Base-by-base conservation (phyloP, 2,797 vertebrate species). In the Pangasius mekongensis region DNA sequence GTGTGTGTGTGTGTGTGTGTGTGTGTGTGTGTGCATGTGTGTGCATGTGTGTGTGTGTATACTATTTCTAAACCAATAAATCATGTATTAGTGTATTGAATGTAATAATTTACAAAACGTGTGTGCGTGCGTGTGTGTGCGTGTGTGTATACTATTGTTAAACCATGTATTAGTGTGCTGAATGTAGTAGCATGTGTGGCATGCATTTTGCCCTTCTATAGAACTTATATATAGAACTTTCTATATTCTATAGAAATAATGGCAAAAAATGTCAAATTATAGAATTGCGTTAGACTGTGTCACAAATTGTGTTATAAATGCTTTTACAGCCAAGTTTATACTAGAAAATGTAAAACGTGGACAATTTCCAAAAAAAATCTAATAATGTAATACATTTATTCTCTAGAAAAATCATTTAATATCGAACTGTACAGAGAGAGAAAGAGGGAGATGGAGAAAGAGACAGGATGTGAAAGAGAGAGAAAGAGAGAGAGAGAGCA, bases 351-450 rank as follows among this genome's bases (percentile, higher is more conserved):
- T 24, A 73, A 73, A 73, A 73, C 1, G 9, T 73, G 71, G 20
- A 73, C 7, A 71, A 39, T 22, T 22, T 67, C 33, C 67, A 39
- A 30, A 64, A 60, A 60, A 39, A 71, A 36, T 39, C 33, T 20
- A 20, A 71, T 39, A 20, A 36, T 24, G 20, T n/a, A n/a, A 76
- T 52, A 76, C 73, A 8, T 76, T 76, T 76, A 76, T 52, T 90
- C 56, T 56, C 10, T 36, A 36, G 7, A 36, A 80, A 36, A 36
- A 36, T 81, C 30, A 30, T 33, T 58, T 81, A 36, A 80, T 80
- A 56, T 58, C 1, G 1, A 80, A 27, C 78, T 7, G 30, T 36
- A 5, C 30, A 87, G 69, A 82, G 36, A 43, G 58, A 62, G 80
- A n/a, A 3, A 62, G 56, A 39, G 54, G 20, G n/a, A n/a, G 47